phyloP scores from a whole-genome alignment of 92 coral and sea anemone genomes.

The Muricea muricata region DNA sequence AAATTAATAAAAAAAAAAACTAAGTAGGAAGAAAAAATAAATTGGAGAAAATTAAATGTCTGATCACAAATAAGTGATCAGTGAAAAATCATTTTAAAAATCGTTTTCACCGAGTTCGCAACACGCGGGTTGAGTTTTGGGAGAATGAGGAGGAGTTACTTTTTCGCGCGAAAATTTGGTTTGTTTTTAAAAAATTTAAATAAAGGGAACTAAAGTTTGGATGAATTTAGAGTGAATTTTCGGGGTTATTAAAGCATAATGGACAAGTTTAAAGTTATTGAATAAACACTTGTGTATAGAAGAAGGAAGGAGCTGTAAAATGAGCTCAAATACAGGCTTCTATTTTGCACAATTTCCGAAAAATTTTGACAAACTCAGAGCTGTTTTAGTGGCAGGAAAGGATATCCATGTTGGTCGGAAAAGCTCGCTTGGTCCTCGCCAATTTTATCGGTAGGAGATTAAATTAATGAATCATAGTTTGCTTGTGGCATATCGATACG shows the following conservation, averaged over 20 bases:
- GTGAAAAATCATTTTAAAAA: no score
- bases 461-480: neutral
- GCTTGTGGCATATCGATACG: no score
- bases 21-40: no score
- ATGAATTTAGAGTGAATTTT: no score
- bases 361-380: conserved; percentile 70
- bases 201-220: no score
- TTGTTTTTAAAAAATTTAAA: no score
- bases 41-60: no score
- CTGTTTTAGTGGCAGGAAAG: conserved; percentile 64
- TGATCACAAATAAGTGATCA: no score
- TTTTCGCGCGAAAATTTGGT: conserved; percentile 14
- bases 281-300: neutral
- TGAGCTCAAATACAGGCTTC: conserved; percentile 63
- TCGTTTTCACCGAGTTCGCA: neutral
- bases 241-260: neutral
- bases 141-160: neutral
- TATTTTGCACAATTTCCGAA: conserved; percentile 84
- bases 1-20: no score
- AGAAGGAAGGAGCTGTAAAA: neutral
- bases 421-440: conserved; percentile 8
- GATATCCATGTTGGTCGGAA: conserved; percentile 32
- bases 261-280: neutral
- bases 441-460: conserved; percentile 15
- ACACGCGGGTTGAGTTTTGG: neutral